These are phyloP conservation scores for Megalops cyprinoides DNA, from an alignment of 2,797 vertebrate genomes.

Conservation along the genomic window DNA sequence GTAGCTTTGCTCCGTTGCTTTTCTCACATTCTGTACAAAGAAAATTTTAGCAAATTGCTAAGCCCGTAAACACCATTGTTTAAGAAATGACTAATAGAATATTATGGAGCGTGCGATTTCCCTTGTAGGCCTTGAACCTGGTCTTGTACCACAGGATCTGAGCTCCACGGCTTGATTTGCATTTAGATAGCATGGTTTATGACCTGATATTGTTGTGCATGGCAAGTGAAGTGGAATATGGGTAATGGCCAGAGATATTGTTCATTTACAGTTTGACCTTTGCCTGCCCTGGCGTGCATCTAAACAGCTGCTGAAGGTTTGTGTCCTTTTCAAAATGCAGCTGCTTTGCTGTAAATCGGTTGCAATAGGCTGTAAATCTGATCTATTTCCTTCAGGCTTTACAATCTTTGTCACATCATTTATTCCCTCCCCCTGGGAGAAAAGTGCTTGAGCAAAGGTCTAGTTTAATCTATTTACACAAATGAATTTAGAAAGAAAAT, in stretches of 20 bases:
- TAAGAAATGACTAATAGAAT: background rate
- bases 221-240: conserved; percentile 51
- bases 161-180: conserved; percentile 58
- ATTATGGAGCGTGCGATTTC: background rate
- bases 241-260: conserved; percentile 44
- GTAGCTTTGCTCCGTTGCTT: background rate
- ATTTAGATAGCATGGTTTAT: conserved; percentile 63
- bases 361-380: conserved; percentile 32
- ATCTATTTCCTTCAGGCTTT: conserved; percentile 8
- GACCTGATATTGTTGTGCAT: conserved; percentile 50
- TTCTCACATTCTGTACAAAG: background rate
- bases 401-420: conserved; percentile 30
- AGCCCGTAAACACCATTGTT: background rate
- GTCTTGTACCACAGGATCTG: background rate
- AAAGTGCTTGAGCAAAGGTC: conserved; percentile 28
- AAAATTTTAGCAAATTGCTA: background rate
- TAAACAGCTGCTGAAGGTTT: conserved; percentile 51
- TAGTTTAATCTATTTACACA: conserved; percentile 34
- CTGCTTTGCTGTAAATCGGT: conserved; percentile 51
- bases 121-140: background rate
- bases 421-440: conserved; percentile 29
- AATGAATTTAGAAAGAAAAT: background rate
- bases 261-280: conserved; percentile 65
- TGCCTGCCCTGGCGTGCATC: conserved; percentile 40
- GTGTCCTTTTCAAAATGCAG: conserved; percentile 55